Conservation (phyloP, 2,113 vertebrate genomes). For the Melozone crissalis region DNA sequence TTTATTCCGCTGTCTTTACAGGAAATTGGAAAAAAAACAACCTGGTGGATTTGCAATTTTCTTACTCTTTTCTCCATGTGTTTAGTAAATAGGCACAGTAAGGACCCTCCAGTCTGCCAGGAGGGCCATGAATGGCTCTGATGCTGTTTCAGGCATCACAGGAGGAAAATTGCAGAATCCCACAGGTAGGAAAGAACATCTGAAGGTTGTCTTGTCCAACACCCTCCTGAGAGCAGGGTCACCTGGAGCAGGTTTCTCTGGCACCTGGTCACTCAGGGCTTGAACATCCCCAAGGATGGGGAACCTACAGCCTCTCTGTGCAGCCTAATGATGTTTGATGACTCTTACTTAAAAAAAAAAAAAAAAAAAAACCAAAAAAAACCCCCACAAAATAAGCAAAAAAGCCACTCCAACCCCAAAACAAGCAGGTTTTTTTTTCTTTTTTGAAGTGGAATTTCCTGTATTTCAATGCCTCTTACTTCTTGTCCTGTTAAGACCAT, state of each 20-base stretch:
- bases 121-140: not conserved
- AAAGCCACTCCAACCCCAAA: not conserved
- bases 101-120: not conserved
- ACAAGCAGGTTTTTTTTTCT: fast-evolving
- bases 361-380: not conserved
- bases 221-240: not conserved
- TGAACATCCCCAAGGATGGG: not conserved
- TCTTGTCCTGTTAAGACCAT: not conserved
- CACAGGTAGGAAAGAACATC: not conserved
- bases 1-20: not conserved
- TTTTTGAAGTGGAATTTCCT: not conserved
- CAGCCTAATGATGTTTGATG: not conserved
- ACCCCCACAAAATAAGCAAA: not conserved
- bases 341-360: not conserved
- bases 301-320: not conserved
- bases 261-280: not conserved
- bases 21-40: not conserved
- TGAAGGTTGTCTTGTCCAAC: not conserved
- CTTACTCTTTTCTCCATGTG: not conserved
- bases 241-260: not conserved
- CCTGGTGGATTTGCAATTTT: not conserved
- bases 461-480: not conserved
- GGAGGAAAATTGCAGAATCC: not conserved
- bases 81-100: not conserved
- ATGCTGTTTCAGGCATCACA: not conserved